phyloP scores from a whole-genome alignment of 2,888 invertebrate genomes.

The Drosophila buzzatii region DNA sequence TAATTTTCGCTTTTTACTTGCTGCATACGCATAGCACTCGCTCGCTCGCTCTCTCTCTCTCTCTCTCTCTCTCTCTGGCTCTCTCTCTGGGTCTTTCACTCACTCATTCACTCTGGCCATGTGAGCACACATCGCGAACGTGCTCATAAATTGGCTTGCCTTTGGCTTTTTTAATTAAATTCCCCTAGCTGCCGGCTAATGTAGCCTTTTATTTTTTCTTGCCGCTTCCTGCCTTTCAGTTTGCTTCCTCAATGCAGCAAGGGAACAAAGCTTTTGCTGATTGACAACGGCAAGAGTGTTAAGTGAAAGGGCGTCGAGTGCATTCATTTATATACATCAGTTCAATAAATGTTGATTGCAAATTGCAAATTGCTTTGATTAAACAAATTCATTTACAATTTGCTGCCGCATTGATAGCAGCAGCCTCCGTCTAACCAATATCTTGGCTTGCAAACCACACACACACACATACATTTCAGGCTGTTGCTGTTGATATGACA shows the following conservation, averaged over 20 bases:
- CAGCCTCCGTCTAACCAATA: not conserved
- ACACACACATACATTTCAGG: not conserved
- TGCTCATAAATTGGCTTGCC: constrained; percentile 70
- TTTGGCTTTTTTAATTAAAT: constrained; percentile 61
- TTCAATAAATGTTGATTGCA: constrained; percentile 1
- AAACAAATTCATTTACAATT: constrained; percentile 7
- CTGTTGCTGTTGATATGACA: not conserved
- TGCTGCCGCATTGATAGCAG: not conserved
- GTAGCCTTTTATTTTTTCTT: constrained; percentile 7
- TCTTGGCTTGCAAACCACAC: not conserved
- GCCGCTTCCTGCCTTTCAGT: not conserved
- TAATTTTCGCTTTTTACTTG: constrained; percentile 59
- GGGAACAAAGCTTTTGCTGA: constrained; percentile 11
- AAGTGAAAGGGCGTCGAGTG: constrained; percentile 31
- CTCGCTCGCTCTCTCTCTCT: not conserved
- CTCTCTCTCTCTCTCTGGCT: not conserved
- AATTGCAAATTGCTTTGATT: constrained; percentile 6
- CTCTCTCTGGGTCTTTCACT: not conserved
- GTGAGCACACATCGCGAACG: constrained; percentile 25
- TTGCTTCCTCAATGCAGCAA: not conserved
- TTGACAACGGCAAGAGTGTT: constrained; percentile 38
- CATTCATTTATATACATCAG: not conserved
- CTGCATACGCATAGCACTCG: constrained; percentile 9
- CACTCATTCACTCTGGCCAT: not conserved
- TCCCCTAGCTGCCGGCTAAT: constrained; percentile 50